A percentile compares a stretch with the other conserved stretches of the same genome.
Conservation (phyloP, 2,797 vertebrate genomes). For the Lepus oiostolus region DNA sequence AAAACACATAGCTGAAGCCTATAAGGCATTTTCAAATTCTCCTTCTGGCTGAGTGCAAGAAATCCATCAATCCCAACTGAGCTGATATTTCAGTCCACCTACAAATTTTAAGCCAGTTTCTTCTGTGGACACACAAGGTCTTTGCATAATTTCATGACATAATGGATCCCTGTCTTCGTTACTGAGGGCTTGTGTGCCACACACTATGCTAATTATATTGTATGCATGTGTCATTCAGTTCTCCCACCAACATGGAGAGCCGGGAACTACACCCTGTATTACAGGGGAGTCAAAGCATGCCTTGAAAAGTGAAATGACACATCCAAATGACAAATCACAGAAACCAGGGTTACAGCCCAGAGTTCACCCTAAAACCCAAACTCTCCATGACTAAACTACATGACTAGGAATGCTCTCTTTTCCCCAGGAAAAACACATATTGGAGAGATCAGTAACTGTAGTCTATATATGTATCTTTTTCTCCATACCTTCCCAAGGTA, state of each 20-base stretch:
- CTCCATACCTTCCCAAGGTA: background rate
- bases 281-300: background rate
- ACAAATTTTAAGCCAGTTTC: background rate
- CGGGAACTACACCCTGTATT: background rate
- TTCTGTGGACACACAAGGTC: background rate
- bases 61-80: background rate
- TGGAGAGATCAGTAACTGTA: background rate
- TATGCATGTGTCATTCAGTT: background rate
- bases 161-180: background rate
- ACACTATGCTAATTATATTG: too few species aligned
- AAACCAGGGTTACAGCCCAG: background rate
- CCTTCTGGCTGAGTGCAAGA: background rate
- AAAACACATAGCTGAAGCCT: too few species aligned
- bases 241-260: background rate
- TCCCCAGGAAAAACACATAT: background rate
- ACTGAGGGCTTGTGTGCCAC: background rate
- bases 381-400: background rate
- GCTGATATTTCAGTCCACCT: accelerated
- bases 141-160: background rate
- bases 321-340: background rate
- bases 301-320: background rate
- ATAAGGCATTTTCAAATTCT: background rate
- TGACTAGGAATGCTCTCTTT: background rate
- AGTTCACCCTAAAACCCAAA: background rate
- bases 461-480: background rate